These are phyloP conservation scores for Coccyzus lansbergi DNA, from an alignment of 2,797 vertebrate genomes.

Conservation along the genomic window DNA sequence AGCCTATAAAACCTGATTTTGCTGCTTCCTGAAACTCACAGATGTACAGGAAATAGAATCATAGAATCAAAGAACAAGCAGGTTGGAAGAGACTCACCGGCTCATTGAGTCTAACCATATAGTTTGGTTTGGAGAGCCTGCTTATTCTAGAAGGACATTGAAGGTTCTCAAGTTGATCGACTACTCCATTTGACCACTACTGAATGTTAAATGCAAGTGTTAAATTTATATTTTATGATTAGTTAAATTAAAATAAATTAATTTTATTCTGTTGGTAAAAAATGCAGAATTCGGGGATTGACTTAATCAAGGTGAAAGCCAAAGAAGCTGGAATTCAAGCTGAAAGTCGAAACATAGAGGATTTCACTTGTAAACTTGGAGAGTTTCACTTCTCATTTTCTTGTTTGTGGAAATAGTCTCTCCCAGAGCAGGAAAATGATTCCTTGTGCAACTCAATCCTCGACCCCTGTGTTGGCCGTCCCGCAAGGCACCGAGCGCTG, in stretches of 20 bases:
- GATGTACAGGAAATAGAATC: neutral
- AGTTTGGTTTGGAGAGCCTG: neutral
- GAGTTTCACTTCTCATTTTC: neutral
- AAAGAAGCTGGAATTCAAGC: neutral
- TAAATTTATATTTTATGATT: neutral
- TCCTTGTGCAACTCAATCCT: rapidly evolving
- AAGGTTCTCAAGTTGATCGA: neutral
- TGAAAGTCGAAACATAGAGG: rapidly evolving
- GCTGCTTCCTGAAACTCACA: neutral
- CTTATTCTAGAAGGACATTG: neutral
- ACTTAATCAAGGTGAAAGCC: neutral
- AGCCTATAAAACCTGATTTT: neutral
- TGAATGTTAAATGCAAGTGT: neutral
- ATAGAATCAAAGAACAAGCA: too few species aligned
- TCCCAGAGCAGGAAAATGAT: neutral
- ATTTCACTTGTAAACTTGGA: rapidly evolving
- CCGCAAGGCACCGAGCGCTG: rapidly evolving
- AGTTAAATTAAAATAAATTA: too few species aligned
- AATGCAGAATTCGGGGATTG: neutral
- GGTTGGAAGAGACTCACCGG: too few species aligned
- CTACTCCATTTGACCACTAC: neutral
- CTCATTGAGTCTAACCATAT: too few species aligned
- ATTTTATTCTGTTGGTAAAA: neutral
- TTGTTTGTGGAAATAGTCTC: neutral
- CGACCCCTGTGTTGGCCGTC: rapidly evolving